phyloP scores from a whole-genome alignment of 2,797 vertebrate species.

The Mycteria americana region DNA sequence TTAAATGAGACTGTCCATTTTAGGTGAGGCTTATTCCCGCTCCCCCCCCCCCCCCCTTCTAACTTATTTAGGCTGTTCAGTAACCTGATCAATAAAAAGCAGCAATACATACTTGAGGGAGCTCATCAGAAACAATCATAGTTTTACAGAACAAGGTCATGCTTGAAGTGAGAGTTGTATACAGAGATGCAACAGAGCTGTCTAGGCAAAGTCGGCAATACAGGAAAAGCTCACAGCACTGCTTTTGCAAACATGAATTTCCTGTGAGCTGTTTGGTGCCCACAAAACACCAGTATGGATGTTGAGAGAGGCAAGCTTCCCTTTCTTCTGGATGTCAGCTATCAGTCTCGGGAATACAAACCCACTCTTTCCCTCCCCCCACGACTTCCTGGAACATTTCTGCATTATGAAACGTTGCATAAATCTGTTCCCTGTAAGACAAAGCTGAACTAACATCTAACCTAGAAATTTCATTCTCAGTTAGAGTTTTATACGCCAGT shows the following conservation, averaged over 20 bases:
- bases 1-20: background rate
- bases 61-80: background rate
- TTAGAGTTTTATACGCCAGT: background rate
- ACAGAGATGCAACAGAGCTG: background rate
- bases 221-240: background rate
- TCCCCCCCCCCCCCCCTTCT: rapidly evolving
- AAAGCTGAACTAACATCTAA: background rate
- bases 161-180: background rate
- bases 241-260: background rate
- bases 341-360: background rate
- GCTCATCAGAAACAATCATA: background rate
- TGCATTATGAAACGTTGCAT: background rate
- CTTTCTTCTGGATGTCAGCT: background rate
- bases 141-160: background rate
- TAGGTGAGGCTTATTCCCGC: background rate
- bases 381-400: background rate
- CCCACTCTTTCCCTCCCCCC: background rate
- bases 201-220: background rate
- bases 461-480: background rate
- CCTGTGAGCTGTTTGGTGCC: background rate
- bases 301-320: background rate
- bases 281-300: background rate
- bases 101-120: background rate
- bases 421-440: background rate
- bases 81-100: background rate